These are phyloP conservation scores for Matsumurasca onukii DNA, from an alignment of 1,140 invertebrate species.

Conservation along the genomic window DNA sequence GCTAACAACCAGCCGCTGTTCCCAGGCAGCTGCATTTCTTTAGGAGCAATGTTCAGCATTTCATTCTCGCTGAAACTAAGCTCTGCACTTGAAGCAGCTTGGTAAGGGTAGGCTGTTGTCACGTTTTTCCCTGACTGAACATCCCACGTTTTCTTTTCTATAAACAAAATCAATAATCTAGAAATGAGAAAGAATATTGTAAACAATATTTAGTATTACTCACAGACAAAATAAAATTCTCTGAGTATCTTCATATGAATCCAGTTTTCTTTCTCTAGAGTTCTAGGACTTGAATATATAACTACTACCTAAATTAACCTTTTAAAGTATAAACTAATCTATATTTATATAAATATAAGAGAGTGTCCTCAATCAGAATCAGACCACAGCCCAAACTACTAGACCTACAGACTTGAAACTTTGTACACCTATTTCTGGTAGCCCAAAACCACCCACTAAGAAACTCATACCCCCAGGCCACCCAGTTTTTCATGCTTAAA, in stretches of 20 bases:
- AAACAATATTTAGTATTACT: conserved; percentile 38
- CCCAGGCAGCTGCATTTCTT: conserved; percentile 67
- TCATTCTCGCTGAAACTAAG: conserved; percentile 75
- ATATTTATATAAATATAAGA: too few relatives aligned
- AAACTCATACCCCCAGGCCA: too few relatives aligned
- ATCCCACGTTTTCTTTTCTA: conserved; percentile 66
- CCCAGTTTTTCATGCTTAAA: too few relatives aligned
- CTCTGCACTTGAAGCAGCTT: conserved; percentile 69
- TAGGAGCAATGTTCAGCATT: conserved; percentile 77
- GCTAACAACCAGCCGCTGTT: conserved; percentile 45
- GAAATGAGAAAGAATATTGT: conserved; percentile 16
- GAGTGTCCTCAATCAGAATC: too few relatives aligned
- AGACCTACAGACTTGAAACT: too few relatives aligned
- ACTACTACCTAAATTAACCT: too few relatives aligned
- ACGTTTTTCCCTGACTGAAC: conserved; percentile 62
- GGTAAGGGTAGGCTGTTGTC: conserved; percentile 75
- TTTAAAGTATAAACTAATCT: too few relatives aligned
- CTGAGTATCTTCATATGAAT: background rate
- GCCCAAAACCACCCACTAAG: too few relatives aligned
- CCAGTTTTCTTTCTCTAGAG: too few relatives aligned
- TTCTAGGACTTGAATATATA: too few relatives aligned
- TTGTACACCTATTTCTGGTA: too few relatives aligned
- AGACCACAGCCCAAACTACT: too few relatives aligned
- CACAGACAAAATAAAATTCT: background rate
- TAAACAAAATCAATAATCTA: conserved; percentile 45